Base-by-base conservation (phyloP, 2,888 invertebrate species). In the Pterostichus niger region DNA sequence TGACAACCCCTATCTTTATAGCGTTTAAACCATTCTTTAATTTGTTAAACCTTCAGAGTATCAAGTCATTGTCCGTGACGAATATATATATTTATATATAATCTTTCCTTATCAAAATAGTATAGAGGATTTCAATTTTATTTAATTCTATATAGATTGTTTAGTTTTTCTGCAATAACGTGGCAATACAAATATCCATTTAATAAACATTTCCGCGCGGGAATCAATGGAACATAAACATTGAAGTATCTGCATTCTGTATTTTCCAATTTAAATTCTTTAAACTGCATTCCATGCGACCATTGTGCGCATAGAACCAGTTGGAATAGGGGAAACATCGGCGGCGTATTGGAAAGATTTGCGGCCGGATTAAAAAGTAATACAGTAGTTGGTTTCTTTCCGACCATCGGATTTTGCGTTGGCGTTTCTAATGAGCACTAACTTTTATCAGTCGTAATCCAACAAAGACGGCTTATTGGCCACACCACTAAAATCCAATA, bases 241-340 rank as follows among this genome's bases (percentile, higher is more conserved):
- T 52, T 35, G 52, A 71, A 35, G 52, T 75, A 75, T 75, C 75
- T 75, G 35, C 54, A 54, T 75, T 52, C 17, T 54, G 68, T 54
- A 71, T 71, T 81, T 59, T 40, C 13, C 81, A 81, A 81, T 81
- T 31, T 71, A 81, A 68, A 81, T 81, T 81, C 68, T 81, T 81
- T 35, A 71, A 81, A 81, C 13, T 81, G 54, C 71, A 71, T 71
- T 71, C 68, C 52, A 49, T 49, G 33, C 75, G 35, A 52, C 52
- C 54, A 35, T 71, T 80, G 35, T 49, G 56, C 54, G 81, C 64
- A 81, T 54, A 71, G 64, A 33, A 13, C 64, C 64, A 64, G 1
- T 52, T 9, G 5, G 52, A 10, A 52, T 13, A 2, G 13, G 13
- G 59, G 31, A 59, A 59, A 59, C 11, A 24, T 59, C 64, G 35